Percentiles rank a stretch among this genome's conserved stretches.
These are phyloP conservation scores for Lepilemur ruficaudatus DNA, from an alignment of 2,797 vertebrate genomes.

Conservation along the genomic window DNA sequence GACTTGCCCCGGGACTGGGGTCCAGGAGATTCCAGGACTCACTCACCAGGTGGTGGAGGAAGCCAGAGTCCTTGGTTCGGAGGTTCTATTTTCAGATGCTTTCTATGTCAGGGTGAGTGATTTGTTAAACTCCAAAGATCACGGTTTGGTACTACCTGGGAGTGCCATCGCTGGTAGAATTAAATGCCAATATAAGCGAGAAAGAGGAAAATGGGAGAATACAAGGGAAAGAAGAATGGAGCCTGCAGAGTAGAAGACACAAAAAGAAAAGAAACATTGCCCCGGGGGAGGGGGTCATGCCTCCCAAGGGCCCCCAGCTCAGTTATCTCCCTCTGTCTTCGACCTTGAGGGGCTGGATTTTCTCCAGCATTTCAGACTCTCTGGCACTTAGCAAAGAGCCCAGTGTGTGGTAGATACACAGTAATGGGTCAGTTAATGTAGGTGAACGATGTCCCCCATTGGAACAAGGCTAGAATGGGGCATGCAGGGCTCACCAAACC, in stretches of 20 bases:
- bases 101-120: neutral
- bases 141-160: neutral
- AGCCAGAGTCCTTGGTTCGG: neutral
- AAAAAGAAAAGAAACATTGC: neutral
- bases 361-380: neutral
- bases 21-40: neutral
- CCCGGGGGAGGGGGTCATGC: fast-evolving
- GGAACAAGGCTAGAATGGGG: neutral
- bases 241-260: neutral
- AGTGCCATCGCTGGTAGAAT: fast-evolving
- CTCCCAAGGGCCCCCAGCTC: neutral
- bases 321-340: neutral
- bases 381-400: neutral
- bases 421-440: neutral
- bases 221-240: neutral
- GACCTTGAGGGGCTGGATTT: neutral
- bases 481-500: neutral
- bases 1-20: neutral
- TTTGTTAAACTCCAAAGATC: neutral
- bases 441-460: neutral
- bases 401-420: neutral
- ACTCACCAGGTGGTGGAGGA: neutral
- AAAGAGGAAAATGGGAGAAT: neutral
- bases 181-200: neutral
- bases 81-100: neutral